These are phyloP conservation scores for Phyllotreta cruciferae DNA, from an alignment of 2,888 invertebrate species.

Conservation along the genomic window DNA sequence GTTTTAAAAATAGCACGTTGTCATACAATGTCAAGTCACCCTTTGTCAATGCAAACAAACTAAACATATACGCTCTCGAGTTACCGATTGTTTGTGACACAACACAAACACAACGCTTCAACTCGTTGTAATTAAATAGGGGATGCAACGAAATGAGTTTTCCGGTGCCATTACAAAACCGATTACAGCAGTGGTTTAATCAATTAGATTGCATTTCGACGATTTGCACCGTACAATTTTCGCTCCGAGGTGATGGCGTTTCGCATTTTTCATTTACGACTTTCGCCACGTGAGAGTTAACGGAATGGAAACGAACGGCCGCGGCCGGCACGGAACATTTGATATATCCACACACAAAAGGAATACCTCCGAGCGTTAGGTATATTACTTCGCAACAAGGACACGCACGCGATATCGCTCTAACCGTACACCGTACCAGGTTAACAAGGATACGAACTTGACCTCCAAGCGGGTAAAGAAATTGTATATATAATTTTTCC, in stretches of 20 bases:
- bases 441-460: conserved; percentile 52
- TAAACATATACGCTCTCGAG: conserved; percentile 3
- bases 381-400: conserved; percentile 46
- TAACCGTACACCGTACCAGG: conserved; percentile 55
- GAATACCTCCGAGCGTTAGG: conserved; percentile 14
- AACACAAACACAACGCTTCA: too few species aligned
- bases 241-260: neutral
- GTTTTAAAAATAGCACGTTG: conserved; percentile 10
- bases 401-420: conserved; percentile 49
- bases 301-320: conserved; percentile 4
- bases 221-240: conserved; percentile 8
- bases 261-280: conserved; percentile 12
- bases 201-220: conserved; percentile 23
- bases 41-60: conserved; percentile 11
- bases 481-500: neutral
- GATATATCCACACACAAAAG: conserved; percentile 9
- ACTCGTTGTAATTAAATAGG: too few species aligned
- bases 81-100: conserved; percentile 3
- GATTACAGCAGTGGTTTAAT: conserved; percentile 17
- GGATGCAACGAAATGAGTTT: neutral
- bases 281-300: neutral
- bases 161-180: conserved; percentile 20
- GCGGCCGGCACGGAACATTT: conserved; percentile 3
- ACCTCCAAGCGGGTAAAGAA: conserved; percentile 45
- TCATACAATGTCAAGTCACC: conserved; percentile 5